Evolutionary conservation across 1,140 invertebrate genomes (phyloP).

Genomic region (Dreissena polymorpha): DNA sequence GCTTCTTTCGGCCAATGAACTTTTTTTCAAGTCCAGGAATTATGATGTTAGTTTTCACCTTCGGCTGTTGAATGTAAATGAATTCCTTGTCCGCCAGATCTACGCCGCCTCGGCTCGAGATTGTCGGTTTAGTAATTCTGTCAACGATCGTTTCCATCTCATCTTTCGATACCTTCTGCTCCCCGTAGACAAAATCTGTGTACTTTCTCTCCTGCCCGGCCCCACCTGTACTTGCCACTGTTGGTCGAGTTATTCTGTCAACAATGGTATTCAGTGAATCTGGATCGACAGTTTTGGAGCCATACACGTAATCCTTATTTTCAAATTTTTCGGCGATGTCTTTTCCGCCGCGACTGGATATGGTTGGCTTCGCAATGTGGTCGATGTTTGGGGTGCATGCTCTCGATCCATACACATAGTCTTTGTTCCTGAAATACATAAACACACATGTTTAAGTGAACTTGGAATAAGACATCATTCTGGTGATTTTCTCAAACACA

Average conservation of each 20-base stretch:
- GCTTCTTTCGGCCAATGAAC: constrained; percentile 63
- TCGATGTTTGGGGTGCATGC: constrained; percentile 54
- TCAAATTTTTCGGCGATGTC: constrained; percentile 59
- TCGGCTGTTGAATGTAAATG: constrained; percentile 61
- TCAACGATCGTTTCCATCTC: constrained; percentile 66
- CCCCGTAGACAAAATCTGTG: constrained; percentile 63
- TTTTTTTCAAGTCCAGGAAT: constrained; percentile 65
- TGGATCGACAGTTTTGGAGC: constrained; percentile 57
- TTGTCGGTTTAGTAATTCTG: constrained; percentile 66
- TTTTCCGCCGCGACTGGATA: constrained; percentile 64
- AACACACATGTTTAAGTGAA: neutral
- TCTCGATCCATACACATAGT: constrained; percentile 65
- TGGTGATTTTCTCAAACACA: too few species aligned
- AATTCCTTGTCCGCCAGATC: constrained; percentile 64
- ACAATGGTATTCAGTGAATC: constrained; percentile 64
- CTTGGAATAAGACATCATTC: neutral
- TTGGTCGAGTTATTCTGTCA: constrained; percentile 60
- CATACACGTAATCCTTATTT: constrained; percentile 66
- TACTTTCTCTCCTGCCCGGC: constrained; percentile 58
- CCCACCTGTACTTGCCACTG: constrained; percentile 67
- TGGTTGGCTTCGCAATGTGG: constrained; percentile 64
- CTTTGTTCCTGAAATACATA: constrained; percentile 56
- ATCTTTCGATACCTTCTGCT: constrained; percentile 59
- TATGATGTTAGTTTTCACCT: constrained; percentile 64
- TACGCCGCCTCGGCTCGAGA: constrained; percentile 61